Base-by-base conservation (phyloP, 2,888 invertebrate genomes). In the Acanthosoma haemorrhoidale region DNA sequence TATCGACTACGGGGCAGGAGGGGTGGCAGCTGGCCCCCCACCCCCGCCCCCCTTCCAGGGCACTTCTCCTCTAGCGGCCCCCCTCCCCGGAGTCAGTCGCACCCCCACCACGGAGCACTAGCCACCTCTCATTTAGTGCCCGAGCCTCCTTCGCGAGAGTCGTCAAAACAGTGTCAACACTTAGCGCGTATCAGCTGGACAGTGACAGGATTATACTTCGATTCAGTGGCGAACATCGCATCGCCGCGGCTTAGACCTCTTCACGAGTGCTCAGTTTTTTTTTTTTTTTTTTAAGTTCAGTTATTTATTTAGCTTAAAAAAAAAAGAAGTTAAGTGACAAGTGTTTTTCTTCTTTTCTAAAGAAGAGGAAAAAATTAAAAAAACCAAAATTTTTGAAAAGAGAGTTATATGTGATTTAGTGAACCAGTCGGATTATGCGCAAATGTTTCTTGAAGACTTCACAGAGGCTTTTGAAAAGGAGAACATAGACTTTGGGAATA, bases 401-500 rank as follows among this genome's bases (percentile, higher is more conserved):
- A 31, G 41, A 64, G 64, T 64, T 64, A 39, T 36, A 41, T 64
- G 64, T 39, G 64, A 51, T 64, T 64, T 64, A 64, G 64, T 64
- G 64, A 64, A 38, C 25, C 39, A 64, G 64, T 41, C 64, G 64
- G 64, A 57, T 57, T 67, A 67, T 67, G 67, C 67, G 31, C 67
- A 31, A 67, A 67, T 67, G 67, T 67, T 67, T 51, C 57, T 43
- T 36, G 67, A 67, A 57, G 67, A 67, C 43, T 67, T 67, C 57
- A 32, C 67, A 57, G 67, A 57, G 16, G 29, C 51, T 32, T 67
- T 67, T 67, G 67, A 67, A 67, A 67, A 67, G 67, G 67, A 67
- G 51, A 67, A 67, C 43, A 43, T 67, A 67, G 67, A 67, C 51
- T 67, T 67, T 57, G 67, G 67, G 67, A 67, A 67, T 31, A 32